Base-by-base conservation (phyloP, 2,113 vertebrate species). In the Scytalopus superciliaris region DNA sequence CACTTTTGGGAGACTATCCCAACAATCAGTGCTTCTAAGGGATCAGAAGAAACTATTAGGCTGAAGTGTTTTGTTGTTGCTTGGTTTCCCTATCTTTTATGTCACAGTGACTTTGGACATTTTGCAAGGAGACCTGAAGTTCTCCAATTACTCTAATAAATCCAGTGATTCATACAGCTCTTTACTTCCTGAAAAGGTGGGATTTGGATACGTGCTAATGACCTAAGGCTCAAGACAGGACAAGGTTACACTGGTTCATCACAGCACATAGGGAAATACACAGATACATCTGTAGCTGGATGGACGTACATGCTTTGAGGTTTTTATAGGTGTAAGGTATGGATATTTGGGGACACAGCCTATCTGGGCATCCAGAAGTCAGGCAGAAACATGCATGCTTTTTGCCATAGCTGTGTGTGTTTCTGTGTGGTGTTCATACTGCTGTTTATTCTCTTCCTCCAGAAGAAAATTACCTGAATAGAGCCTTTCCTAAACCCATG, bases 1-100 rank as follows among this genome's bases (percentile, higher is more conserved):
- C 33, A 60, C 80, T 94, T 96, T 76, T 89, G 66, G 80, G 72
- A 96, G 85, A 90, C 80, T 94, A 75, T 90, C 90, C 92, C 92
- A 82, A 92, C 76, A 94, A 96, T 73, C 90, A 86, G 39, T 50
- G 76, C 49, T 60, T 94, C 83, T 74, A 22, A 82, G 93, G 62
- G 57, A 89, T 72, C 84, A 64, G 90, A 84, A 95, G 68, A 95
- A 84, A 92, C 90, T 81, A 87, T 92, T 89, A 75, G 64, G 53
- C 66, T 60, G 66, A 89, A 82, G 53, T 90, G 73, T 87, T 93
- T 94, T 86, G 53, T 53, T 89, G 56, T 89, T 97, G 49, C 45
- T 94, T 15, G 3, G 57, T 89, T 90, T 75, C 77, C 60, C 86
- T 80, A 82, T 91, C 85, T 89, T 96, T 90, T 92, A 92, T 78